These are phyloP conservation scores for Caradrina kadenii DNA, from an alignment of 2,888 invertebrate genomes.

Conservation along the genomic window DNA sequence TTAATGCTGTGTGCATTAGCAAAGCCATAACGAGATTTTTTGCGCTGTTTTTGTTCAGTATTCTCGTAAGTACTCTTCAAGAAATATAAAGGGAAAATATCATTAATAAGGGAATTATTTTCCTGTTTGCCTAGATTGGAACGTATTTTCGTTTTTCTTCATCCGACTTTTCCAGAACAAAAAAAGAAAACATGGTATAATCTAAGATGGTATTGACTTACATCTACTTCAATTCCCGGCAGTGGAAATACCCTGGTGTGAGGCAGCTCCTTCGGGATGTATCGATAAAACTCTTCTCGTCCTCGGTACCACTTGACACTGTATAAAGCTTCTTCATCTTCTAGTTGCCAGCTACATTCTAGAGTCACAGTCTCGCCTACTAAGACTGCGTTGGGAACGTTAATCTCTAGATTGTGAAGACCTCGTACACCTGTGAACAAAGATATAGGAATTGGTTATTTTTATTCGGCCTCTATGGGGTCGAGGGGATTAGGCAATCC, in stretches of 20 bases:
- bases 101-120: conserved; percentile 30
- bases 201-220: conserved; percentile 85
- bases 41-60: conserved; percentile 17
- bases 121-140: conserved; percentile 29
- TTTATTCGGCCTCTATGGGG: not conserved
- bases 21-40: conserved; percentile 16
- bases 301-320: conserved; percentile 96
- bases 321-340: conserved; percentile 93
- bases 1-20: conserved; percentile 41
- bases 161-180: not conserved
- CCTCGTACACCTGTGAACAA: conserved; percentile 88
- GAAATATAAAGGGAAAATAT: conserved; percentile 34
- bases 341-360: conserved; percentile 94
- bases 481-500: conserved; percentile 4
- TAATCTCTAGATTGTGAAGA: conserved; percentile 93
- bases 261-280: conserved; percentile 94
- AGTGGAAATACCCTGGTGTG: conserved; percentile 93
- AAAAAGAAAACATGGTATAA: not conserved
- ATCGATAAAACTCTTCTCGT: conserved; percentile 94
- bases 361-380: conserved; percentile 94
- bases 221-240: conserved; percentile 93
- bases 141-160: conserved; percentile 17
- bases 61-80: conserved; percentile 15
- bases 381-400: conserved; percentile 93
- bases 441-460: conserved; percentile 15